Base-by-base conservation (phyloP, 1,140 invertebrate species). In the Batillaria attramentaria region DNA sequence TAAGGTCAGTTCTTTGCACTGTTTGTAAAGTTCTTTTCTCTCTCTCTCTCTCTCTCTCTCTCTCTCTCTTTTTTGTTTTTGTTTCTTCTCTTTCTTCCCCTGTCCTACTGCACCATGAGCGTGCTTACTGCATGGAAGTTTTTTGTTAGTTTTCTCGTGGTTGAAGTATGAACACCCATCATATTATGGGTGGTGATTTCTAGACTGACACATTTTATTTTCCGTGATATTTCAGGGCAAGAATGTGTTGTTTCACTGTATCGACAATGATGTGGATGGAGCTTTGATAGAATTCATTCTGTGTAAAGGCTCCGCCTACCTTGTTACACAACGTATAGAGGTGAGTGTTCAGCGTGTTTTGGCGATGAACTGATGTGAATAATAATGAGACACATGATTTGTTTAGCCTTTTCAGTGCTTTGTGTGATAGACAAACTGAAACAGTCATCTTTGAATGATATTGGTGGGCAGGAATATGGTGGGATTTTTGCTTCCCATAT, bases 221-320 rank as follows among this genome's bases (percentile, higher is more conserved):
- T n/a, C n/a, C n/a, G n/a, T n/a, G n/a, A n/a, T n/a, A n/a, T 79
- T 81, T 20, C 84, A 86, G 85, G 86, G 85, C 28, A 76, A 70
- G 62, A 86, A 85, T 79, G 78, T 85, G 18, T 73, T 87, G 60
- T 86, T 85, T 73, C 80, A 84, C 75, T 85, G 85, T 72, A 83
- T 87, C 3, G 85, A 87, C 54, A 68, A 83, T 43, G 41, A 81
- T 31, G 84, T 84, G 4, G 72, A 83, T 37, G 33, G 72, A 4
- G 73, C 84, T 28, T 43, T 86, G 20, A 78, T 87, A 35, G 81
- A 85, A 18, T 68, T 65, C 62, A 85, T 87, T 60, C 76, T 87
- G 3, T 73, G 50, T n/a, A 81, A 81, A 57, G 84, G 85, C 46
- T 82, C 84, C 28, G 81, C 85, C 33, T 77, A 83, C 66, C 81